Evolutionary conservation across 2,113 vertebrate species (phyloP), one percentile per base, ranked within the genome.

Genomic region (Drymodes brunneopygia): DNA sequence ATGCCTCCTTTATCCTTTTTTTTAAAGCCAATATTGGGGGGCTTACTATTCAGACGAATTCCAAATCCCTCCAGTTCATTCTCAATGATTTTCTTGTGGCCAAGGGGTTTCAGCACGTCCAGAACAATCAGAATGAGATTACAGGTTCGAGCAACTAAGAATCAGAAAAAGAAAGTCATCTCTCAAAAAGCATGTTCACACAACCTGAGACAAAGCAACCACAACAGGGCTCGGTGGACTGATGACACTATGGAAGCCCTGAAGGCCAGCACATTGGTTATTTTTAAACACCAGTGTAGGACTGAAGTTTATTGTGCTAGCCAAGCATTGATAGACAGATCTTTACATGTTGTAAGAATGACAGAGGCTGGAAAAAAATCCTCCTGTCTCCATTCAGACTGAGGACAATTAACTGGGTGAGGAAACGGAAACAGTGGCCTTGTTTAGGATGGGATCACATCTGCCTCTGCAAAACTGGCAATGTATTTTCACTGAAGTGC

Each of bases 1-100:
- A 99, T 99, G 97, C 99, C 99, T 78, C 99, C 99, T 97, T 99
- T 99, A 97, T 99, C 99, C 98, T 99, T 99, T 97, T 98, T 99
- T 97, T 99, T 99, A 98, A 98, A 99, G 94, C 99, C 99, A 18
- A 99, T 99, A 97, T 99, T 99, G 86, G 99, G 99, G 15, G 99
- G 99, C 73, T 99, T 98, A 96, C 99, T 99, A 97, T 99, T 99
- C 81, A 99, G 98, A 24, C 99, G 98, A 96, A 99, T 99, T 44
- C 99, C 99, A 94, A 99, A 99, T 74, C 99, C 99, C 94, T 99
- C 99, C 96, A 99, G 97, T 90, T 99, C 99, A 54, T 99, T 99
- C 95, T 99, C 99, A 94, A 99, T 99, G 35, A 99, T 99, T 95
- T 99, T 99, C 98, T 99, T 99, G 95, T 99, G 99, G 73, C 98